A percentile compares a stretch with the other conserved stretches of the same genome.
Conservation (phyloP, 2,113 vertebrate species). For the Neotoma lepida region DNA sequence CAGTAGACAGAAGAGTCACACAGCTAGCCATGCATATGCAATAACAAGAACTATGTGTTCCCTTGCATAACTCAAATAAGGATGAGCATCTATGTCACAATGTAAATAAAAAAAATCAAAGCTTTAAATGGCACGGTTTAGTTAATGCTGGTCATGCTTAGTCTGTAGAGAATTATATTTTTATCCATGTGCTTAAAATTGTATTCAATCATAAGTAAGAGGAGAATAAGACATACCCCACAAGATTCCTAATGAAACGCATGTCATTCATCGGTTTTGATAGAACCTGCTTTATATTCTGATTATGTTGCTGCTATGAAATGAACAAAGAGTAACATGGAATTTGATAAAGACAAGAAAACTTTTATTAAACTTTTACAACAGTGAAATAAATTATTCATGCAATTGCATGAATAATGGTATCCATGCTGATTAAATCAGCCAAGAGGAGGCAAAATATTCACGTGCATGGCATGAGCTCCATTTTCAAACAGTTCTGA, state of each 20-base stretch:
- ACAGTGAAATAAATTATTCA: constrained; percentile 83
- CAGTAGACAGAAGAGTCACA: neutral
- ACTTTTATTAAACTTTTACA: constrained; percentile 84
- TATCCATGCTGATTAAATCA: constrained; percentile 81
- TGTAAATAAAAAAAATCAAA: constrained; percentile 1
- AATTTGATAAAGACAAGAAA: constrained; percentile 83
- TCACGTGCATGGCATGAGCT: constrained; percentile 75
- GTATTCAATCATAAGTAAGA: constrained; percentile 65
- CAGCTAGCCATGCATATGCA: neutral
- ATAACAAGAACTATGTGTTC: neutral
- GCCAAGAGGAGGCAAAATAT: constrained; percentile 78
- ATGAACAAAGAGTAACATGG: constrained; percentile 80
- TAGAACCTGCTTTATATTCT: constrained; percentile 77
- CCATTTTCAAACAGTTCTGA: constrained; percentile 78
- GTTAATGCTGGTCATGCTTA: constrained; percentile 22
- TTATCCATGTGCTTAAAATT: constrained; percentile 57
- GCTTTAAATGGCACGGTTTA: neutral
- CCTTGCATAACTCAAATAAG: neutral
- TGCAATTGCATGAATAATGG: constrained; percentile 80
- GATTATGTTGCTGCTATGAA: constrained; percentile 75
- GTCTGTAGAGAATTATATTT: constrained; percentile 21
- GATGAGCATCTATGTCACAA: neutral
- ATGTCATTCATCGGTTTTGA: constrained; percentile 58
- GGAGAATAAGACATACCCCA: constrained; percentile 39
- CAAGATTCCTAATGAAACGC: constrained; percentile 41